A percentile compares a stretch with the other conserved stretches of the same genome.
Evolutionary conservation across 2,113 vertebrate species (phyloP).

Genomic region (Spheniscus mendiculus): DNA sequence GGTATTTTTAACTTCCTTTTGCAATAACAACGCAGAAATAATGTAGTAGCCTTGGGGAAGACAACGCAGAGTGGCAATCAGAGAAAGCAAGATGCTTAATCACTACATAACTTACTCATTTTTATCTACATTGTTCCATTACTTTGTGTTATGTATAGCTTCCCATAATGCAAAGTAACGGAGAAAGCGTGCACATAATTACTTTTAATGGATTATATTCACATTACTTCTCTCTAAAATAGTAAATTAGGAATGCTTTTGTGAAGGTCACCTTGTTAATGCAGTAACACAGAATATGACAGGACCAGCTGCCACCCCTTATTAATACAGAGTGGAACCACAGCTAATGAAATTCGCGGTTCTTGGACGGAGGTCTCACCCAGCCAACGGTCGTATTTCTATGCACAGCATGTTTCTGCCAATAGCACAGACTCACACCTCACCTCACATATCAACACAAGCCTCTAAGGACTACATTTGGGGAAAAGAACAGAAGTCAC

Average conservation of each 20-base stretch:
- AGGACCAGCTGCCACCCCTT: not conserved
- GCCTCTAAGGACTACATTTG: not conserved
- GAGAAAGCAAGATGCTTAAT: not conserved
- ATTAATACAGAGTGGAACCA: not conserved
- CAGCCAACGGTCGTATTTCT: not conserved
- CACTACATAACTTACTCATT: not conserved
- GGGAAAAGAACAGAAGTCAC: not conserved
- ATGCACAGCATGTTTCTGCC: not conserved
- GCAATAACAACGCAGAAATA: not conserved
- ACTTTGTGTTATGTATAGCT: not conserved
- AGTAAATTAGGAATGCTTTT: not conserved
- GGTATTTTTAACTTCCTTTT: not conserved
- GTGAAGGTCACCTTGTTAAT: not conserved
- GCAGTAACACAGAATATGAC: not conserved
- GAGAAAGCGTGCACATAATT: not conserved
- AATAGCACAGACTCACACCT: not conserved
- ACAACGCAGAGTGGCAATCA: not conserved
- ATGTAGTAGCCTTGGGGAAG: not conserved
- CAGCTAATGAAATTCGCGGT: not conserved
- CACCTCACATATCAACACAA: not conserved
- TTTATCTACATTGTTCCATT: not conserved
- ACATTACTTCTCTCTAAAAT: not conserved
- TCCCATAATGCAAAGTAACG: not conserved
- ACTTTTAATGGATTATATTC: not conserved
- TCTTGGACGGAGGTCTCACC: not conserved